A percentile compares a stretch with the other conserved stretches of the same genome.
Evolutionary conservation across 2,797 vertebrate species (phyloP).

Genomic region (Hylomyscus alleni): DNA sequence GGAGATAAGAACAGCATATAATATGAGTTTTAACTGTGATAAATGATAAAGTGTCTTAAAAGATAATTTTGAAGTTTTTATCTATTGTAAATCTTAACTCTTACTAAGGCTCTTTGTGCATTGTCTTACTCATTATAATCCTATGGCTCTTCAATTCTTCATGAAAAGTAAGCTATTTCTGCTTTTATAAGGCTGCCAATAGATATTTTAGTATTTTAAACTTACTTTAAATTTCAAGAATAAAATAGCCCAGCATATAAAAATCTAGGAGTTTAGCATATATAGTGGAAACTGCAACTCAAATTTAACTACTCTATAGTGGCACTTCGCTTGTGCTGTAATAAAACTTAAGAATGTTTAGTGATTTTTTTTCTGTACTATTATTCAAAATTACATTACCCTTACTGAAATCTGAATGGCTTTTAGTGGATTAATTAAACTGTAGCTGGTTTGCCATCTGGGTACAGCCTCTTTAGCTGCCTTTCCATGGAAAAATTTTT

Average conservation of each 20-base stretch:
- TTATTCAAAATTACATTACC: constrained; percentile 93
- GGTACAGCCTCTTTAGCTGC: constrained; percentile 90
- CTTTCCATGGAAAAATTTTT: constrained; percentile 89
- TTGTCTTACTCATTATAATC: constrained; percentile 55
- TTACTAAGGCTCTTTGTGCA: constrained; percentile 20
- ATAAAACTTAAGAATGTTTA: constrained; percentile 92
- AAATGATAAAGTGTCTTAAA: constrained; percentile 61
- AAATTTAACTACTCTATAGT: constrained; percentile 89
- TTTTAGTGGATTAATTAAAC: constrained; percentile 94
- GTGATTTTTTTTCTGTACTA: constrained; percentile 88
- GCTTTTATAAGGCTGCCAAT: constrained; percentile 37
- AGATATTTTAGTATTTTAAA: constrained; percentile 73
- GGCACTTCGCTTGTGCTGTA: constrained; percentile 89
- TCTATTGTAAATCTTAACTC: constrained; percentile 58
- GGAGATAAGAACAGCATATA: constrained; percentile 19
- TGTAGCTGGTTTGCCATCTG: constrained; percentile 93
- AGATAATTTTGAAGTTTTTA: constrained; percentile 60
- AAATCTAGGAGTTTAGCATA: constrained; percentile 83
- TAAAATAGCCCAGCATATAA: constrained; percentile 81
- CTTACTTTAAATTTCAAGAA: constrained; percentile 73
- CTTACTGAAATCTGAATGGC: constrained; percentile 92
- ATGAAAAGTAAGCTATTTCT: constrained; percentile 60
- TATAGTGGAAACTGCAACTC: constrained; percentile 88
- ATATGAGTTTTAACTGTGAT: constrained; percentile 40
- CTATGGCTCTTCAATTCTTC: constrained; percentile 19